phyloP scores from a whole-genome alignment of 2,888 invertebrate species.

The Eupelmus urozonus region DNA sequence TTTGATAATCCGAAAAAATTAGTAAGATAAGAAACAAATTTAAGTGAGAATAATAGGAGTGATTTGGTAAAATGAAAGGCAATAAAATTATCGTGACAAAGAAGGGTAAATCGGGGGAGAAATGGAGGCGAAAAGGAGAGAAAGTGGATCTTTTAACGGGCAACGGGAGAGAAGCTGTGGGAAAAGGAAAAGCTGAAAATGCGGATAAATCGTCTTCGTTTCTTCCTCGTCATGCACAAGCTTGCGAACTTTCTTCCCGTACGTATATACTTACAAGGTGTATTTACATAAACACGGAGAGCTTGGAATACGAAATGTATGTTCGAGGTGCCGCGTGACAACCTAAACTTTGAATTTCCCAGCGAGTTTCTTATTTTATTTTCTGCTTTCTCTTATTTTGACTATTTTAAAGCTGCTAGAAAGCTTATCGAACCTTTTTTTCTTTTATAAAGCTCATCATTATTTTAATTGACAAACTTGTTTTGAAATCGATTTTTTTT shows the following conservation, averaged over 20 bases:
- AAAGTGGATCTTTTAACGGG: slow-evolving; percentile 19
- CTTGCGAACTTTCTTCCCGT: slow-evolving; percentile 38
- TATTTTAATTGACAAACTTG: too few relatives aligned
- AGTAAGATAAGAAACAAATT: neutral
- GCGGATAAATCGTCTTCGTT: slow-evolving; percentile 44
- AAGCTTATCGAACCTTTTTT: neutral
- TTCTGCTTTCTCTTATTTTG: neutral
- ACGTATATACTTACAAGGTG: slow-evolving; percentile 25
- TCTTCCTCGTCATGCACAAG: slow-evolving; percentile 31
- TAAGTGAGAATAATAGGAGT: neutral
- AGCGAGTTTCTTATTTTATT: neutral
- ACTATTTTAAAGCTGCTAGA: slow-evolving; percentile 2
- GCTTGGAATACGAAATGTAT: slow-evolving; percentile 39
- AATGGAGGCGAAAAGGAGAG: neutral
- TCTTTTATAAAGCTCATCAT: too few relatives aligned
- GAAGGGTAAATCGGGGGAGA: neutral
- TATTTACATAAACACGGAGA: slow-evolving; percentile 45
- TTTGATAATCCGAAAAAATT: too few relatives aligned
- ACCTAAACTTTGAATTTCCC: slow-evolving; percentile 7
- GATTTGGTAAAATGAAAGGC: neutral
- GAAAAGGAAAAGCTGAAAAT: slow-evolving; percentile 17
- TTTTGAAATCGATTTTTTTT: too few relatives aligned
- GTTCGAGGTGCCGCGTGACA: slow-evolving; percentile 26
- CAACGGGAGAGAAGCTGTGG: neutral
- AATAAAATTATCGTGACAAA: neutral